Evolutionary conservation across 1,140 invertebrate genomes (phyloP), one percentile per base, ranked within the genome.

Genomic region (Cherax quadricarinatus): DNA sequence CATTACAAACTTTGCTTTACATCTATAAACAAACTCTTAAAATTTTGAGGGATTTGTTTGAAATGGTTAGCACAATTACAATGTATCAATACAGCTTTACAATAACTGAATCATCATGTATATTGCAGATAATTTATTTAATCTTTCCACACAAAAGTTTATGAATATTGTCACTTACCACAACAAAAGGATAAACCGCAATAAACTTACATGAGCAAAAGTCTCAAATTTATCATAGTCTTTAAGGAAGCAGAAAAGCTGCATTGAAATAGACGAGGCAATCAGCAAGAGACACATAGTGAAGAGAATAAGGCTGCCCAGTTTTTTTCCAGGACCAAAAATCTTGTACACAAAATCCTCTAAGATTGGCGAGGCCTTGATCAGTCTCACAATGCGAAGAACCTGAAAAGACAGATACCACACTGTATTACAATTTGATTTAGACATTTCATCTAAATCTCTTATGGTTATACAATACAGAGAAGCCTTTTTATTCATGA

Each of bases 231-330:
- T 99, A 7, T 98, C 97, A 94, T 99, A 99, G 93, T 88, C 81
- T 21, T 98, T 97, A 0, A 99, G 96, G 95, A 98, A 99, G 94
- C 99, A 99, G 95, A 99, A 99, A 3, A 99, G 95, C 95, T 99
- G 99, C 97, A 99, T 99, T 57, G 98, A 99, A 94, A 99, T 99
- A 93, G 98, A 98, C 0, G 99, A 99, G 66, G 99, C 99, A 94
- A 99, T 99, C 87, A 99, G 98, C 51, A 99, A 96, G 94, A 99
- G 96, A 95, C 99, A 99, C 97, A 99, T 99, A 41, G 99, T 99
- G 95, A 99, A 99, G 94, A 99, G 98, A 78, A 99, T 99, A 2
- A 99, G 96, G 94, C 98, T 99, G 5, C 99, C 99, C 9, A 99
- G 95, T 95, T 99, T 99, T 95, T 99, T 99, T 51, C 99, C 99